Conservation (phyloP, 2,888 invertebrate species). For the Caenorhabditis parvicauda region DNA sequence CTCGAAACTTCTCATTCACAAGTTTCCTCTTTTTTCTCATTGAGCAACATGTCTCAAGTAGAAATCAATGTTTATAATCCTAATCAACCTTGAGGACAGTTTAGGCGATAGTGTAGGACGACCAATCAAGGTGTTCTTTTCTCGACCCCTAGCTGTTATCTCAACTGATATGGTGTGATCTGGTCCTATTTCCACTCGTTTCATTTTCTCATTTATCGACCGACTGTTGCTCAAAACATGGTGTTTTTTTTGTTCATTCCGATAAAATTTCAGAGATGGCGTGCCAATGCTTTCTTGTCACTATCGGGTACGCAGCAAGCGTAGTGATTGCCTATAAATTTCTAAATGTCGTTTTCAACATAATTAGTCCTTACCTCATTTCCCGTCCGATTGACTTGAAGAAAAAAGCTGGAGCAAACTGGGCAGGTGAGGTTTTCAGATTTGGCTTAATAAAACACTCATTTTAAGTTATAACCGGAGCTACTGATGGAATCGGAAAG, state of each 20-base stretch:
- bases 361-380: constrained; percentile 46
- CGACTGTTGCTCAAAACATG: too few relatives aligned
- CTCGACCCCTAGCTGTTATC: not conserved
- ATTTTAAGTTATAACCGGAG: constrained; percentile 58
- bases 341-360: constrained; percentile 31
- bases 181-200: too few relatives aligned
- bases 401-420: constrained; percentile 53
- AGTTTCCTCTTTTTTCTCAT: too few relatives aligned
- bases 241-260: constrained; percentile 1
- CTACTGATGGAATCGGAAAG: constrained; percentile 62
- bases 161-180: too few relatives aligned
- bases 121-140: too few relatives aligned
- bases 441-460: not conserved
- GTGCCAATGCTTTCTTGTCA: constrained; percentile 43
- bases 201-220: too few relatives aligned
- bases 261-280: too few relatives aligned
- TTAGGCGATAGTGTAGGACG: too few relatives aligned
- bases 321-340: constrained; percentile 34
- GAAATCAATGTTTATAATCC: too few relatives aligned
- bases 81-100: too few relatives aligned
- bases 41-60: too few relatives aligned
- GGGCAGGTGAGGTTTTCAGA: constrained; percentile 46
- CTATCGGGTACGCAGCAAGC: constrained; percentile 43
- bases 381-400: constrained; percentile 46
- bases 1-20: too few relatives aligned